A percentile compares a stretch with the other conserved stretches of the same genome.
Conservation (phyloP, 1,140 invertebrate genomes). For the Drosophila sp. region DNA sequence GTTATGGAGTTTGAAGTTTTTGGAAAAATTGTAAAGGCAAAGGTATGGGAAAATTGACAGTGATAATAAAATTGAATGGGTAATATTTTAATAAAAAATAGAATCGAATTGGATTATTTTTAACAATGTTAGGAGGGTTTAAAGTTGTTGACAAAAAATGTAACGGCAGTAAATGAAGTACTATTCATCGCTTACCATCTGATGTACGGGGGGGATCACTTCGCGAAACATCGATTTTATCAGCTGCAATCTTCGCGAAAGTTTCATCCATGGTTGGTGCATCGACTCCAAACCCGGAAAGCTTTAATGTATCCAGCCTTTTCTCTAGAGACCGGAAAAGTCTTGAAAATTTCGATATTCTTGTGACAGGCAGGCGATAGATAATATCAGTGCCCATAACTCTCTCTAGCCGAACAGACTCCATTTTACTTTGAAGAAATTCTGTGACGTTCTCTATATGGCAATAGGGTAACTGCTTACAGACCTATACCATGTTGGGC, state of each 20-base stretch:
- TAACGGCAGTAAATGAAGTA: too few species aligned
- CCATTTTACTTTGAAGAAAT: constrained; percentile 22
- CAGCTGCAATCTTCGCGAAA: constrained; percentile 69
- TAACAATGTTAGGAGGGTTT: too few species aligned
- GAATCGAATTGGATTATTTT: too few species aligned
- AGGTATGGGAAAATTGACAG: too few species aligned
- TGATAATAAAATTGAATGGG: too few species aligned
- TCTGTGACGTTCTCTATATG: constrained; percentile 30
- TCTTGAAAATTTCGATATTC: neutral
- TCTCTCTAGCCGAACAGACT: neutral
- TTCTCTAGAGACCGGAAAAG: constrained; percentile 47
- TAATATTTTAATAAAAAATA: too few species aligned
- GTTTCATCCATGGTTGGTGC: constrained; percentile 96
- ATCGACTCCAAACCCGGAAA: constrained; percentile 93
- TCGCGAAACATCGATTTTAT: neutral
- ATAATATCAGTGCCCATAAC: constrained; percentile 19
- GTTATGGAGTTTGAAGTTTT: too few species aligned
- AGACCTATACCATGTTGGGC: constrained; percentile 16
- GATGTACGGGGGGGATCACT: neutral
- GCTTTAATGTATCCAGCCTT: neutral
- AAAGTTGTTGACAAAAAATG: too few species aligned
- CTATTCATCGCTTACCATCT: neutral
- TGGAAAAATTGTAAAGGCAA: too few species aligned
- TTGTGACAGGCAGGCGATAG: constrained; percentile 40
- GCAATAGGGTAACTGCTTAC: constrained; percentile 20